Percentiles rank a stretch among this genome's conserved stretches.
Conservation (phyloP, 30 jellyfish, hydroid and myxozoan genomes). For the Turritopsis rubra region DNA sequence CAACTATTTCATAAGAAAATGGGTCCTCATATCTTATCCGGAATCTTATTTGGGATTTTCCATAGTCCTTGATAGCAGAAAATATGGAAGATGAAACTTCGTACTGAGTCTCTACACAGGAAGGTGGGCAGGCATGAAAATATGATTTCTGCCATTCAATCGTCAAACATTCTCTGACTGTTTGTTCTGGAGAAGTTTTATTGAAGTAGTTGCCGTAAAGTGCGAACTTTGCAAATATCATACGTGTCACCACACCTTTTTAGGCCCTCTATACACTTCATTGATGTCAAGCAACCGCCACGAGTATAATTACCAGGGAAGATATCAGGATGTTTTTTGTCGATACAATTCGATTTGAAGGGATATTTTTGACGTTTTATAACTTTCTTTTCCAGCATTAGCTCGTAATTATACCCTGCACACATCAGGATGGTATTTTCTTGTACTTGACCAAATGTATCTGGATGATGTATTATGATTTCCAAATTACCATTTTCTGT, state of each 20-base stretch:
- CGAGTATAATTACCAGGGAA: not conserved
- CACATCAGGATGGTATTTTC: not conserved
- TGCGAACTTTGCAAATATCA: not conserved
- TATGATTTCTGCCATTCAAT: not conserved
- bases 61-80: not conserved
- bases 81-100: not conserved
- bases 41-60: not conserved
- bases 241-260: not conserved
- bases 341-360: not conserved
- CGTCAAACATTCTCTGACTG: not conserved
- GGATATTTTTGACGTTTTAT: not conserved
- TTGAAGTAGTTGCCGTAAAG: not conserved
- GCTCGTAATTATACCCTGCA: not conserved
- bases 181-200: not conserved
- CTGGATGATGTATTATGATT: not conserved
- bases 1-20: not conserved
- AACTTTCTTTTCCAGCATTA: not conserved
- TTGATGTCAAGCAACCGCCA: slow-evolving; percentile 3
- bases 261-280: not conserved
- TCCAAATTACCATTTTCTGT: not conserved
- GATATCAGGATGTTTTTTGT: not conserved
- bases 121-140: not conserved
- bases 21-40: not conserved
- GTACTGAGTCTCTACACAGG: not conserved
- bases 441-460: not conserved